Conservation (phyloP, 2,797 vertebrate genomes). For the Megalops cyprinoides region DNA sequence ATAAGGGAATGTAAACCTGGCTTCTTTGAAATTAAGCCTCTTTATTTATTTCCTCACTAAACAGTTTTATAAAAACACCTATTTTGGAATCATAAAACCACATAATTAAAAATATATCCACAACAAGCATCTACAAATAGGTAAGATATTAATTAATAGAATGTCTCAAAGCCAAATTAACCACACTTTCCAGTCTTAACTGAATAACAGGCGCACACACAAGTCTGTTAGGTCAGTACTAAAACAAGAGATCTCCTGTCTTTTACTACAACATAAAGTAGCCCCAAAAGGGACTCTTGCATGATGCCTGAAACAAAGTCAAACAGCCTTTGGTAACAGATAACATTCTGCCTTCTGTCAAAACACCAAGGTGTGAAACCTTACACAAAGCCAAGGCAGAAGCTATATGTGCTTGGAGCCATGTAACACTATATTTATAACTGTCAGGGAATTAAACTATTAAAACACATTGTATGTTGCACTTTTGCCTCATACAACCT, state of each 20-base stretch:
- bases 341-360: slow-evolving; percentile 63
- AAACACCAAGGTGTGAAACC: slow-evolving; percentile 56
- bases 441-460: neutral
- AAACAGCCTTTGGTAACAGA: slow-evolving; percentile 68
- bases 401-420: slow-evolving; percentile 49
- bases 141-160: neutral
- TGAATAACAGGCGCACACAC: neutral
- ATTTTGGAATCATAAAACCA: neutral
- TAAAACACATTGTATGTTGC: no score
- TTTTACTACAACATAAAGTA: neutral
- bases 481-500: no score
- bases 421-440: slow-evolving; percentile 42
- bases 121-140: neutral
- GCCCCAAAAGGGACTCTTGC: slow-evolving; percentile 63
- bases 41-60: neutral
- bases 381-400: slow-evolving; percentile 64
- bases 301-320: slow-evolving; percentile 58
- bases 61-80: neutral
- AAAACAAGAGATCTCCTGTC: neutral
- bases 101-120: neutral
- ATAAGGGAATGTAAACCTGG: neutral
- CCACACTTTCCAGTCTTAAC: neutral
- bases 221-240: no score
- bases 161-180: neutral
- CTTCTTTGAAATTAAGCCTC: neutral